Percentiles rank a stretch among this genome's conserved stretches.
Evolutionary conservation across 2,113 vertebrate species (phyloP).

Genomic region (Caretta caretta): DNA sequence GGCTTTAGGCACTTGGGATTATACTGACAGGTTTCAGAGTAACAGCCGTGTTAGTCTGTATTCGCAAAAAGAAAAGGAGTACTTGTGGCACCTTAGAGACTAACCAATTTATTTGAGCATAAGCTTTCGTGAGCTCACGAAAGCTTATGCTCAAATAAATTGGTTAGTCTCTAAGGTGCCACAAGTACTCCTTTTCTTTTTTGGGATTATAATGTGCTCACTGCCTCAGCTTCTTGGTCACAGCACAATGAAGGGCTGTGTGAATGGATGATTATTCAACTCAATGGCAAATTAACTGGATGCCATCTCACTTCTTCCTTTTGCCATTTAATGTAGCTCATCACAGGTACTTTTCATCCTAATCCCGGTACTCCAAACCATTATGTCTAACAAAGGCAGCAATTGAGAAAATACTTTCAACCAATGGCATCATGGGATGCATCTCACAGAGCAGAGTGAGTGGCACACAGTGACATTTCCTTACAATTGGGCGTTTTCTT

Average conservation of each 20-base stretch:
- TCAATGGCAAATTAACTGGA: background rate
- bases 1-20: background rate
- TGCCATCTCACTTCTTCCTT: background rate
- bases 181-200: too few relatives aligned
- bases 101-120: too few relatives aligned
- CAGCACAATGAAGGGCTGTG: background rate
- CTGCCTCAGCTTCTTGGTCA: background rate
- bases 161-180: too few relatives aligned
- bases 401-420: background rate
- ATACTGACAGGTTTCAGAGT: background rate
- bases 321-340: background rate
- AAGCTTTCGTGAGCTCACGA: too few relatives aligned
- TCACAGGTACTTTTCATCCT: background rate
- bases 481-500: rapidly evolving
- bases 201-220: background rate
- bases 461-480: background rate
- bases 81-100: too few relatives aligned
- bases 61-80: too few relatives aligned
- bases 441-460: rapidly evolving
- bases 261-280: background rate
- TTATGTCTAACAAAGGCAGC: background rate
- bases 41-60: too few relatives aligned
- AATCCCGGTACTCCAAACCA: background rate
- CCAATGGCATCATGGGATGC: rapidly evolving
- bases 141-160: too few relatives aligned